Evolutionary conservation across 2,113 vertebrate genomes (phyloP).

Genomic region (Abramis brama): DNA sequence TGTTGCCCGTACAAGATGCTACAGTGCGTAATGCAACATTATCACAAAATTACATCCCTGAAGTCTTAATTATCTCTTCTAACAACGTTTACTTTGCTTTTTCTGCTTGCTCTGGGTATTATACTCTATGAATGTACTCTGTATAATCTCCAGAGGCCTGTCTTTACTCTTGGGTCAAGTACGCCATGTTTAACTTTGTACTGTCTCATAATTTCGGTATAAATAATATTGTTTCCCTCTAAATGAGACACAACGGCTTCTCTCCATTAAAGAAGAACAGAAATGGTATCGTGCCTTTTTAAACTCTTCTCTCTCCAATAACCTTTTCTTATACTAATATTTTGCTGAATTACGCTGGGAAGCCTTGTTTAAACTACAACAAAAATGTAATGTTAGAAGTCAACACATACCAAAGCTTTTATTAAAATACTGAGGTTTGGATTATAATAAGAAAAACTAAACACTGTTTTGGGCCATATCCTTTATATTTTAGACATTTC

Average conservation of each 20-base stretch:
- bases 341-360: neutral
- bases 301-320: conserved; percentile 9
- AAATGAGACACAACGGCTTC: conserved; percentile 36
- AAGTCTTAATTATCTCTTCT: neutral
- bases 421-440: neutral
- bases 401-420: conserved; percentile 16
- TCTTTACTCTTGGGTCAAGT: conserved; percentile 17
- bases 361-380: conserved; percentile 2
- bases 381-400: neutral
- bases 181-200: conserved; percentile 20
- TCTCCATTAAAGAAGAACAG: conserved; percentile 38
- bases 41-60: neutral
- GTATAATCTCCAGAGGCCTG: neutral
- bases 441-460: conserved; percentile 14
- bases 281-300: neutral
- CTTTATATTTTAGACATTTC: conserved; percentile 30
- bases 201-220: conserved; percentile 10
- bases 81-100: neutral
- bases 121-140: neutral
- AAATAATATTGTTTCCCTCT: conserved; percentile 34
- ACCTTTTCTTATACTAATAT: neutral
- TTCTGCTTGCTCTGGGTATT: neutral
- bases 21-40: neutral
- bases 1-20: neutral
- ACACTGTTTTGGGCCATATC: conserved; percentile 20